Percentiles rank a stretch among this genome's conserved stretches.
These are phyloP conservation scores for Lepidocolaptes lacrymiger DNA, from an alignment of 2,797 vertebrate genomes.

Conservation along the genomic window DNA sequence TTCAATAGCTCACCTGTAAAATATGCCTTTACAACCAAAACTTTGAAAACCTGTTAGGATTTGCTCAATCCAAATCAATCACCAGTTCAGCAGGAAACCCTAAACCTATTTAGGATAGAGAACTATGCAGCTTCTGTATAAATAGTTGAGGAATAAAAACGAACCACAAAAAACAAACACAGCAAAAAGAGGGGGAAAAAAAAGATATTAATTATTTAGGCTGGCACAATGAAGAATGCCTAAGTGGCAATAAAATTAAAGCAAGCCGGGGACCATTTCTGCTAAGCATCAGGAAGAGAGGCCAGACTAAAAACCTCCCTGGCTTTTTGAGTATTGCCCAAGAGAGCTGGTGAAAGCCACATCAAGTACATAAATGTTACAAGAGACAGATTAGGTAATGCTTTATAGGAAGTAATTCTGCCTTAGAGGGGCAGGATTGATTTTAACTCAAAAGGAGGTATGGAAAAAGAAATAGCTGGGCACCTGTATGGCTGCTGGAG, in stretches of 20 bases:
- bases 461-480: not conserved
- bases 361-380: not conserved
- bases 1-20: not conserved
- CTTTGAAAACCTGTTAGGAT: not conserved
- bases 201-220: constrained; percentile 48
- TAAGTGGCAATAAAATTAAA: constrained; percentile 20
- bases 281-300: not conserved
- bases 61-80: too few species aligned
- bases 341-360: not conserved
- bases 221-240: not conserved
- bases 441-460: not conserved
- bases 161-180: not conserved
- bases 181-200: not conserved
- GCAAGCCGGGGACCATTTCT: not conserved
- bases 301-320: constrained; percentile 25
- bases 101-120: not conserved
- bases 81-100: too few species aligned
- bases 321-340: constrained; percentile 13
- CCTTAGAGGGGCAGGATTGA: not conserved
- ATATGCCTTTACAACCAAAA: not conserved
- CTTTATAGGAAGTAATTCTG: not conserved
- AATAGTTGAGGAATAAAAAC: not conserved
- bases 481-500: not conserved
- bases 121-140: not conserved
- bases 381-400: not conserved